These are phyloP conservation scores for Galerucella nymphaeae DNA, from an alignment of 2,888 invertebrate genomes.

Conservation along the genomic window DNA sequence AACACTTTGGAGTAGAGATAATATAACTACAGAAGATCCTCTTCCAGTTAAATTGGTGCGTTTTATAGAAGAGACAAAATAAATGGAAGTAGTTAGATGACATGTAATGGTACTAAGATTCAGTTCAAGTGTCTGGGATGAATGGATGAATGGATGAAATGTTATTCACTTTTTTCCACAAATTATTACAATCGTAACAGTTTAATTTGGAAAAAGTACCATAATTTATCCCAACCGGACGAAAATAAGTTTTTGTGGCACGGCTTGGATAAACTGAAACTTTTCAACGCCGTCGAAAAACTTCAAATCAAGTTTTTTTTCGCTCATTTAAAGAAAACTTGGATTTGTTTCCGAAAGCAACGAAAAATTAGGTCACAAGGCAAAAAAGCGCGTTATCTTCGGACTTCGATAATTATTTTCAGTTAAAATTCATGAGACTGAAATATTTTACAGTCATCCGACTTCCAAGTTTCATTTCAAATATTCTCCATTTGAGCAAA, in stretches of 20 bases:
- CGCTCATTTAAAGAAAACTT: constrained; percentile 18
- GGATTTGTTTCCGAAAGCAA: constrained; percentile 22
- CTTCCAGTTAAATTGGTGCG: no score
- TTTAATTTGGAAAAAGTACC: constrained; percentile 3
- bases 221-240: constrained; percentile 14
- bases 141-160: no score
- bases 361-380: constrained; percentile 21
- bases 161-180: no score
- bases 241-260: constrained; percentile 7
- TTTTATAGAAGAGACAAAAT: no score
- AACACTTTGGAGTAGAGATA: no score
- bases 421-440: constrained; percentile 13
- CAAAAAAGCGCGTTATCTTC: constrained; percentile 12
- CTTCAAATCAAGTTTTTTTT: constrained; percentile 17
- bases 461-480: not conserved
- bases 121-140: no score
- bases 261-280: constrained; percentile 16
- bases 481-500: not conserved
- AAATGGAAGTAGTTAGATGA: no score
- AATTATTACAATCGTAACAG: not conserved
- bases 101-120: no score
- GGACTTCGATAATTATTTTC: constrained; percentile 14
- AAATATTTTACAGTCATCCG: not conserved
- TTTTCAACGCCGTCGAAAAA: constrained; percentile 7
- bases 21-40: no score